Evolutionary conservation across 1,140 invertebrate species (phyloP).

Genomic region (Heterodera schachtii): DNA sequence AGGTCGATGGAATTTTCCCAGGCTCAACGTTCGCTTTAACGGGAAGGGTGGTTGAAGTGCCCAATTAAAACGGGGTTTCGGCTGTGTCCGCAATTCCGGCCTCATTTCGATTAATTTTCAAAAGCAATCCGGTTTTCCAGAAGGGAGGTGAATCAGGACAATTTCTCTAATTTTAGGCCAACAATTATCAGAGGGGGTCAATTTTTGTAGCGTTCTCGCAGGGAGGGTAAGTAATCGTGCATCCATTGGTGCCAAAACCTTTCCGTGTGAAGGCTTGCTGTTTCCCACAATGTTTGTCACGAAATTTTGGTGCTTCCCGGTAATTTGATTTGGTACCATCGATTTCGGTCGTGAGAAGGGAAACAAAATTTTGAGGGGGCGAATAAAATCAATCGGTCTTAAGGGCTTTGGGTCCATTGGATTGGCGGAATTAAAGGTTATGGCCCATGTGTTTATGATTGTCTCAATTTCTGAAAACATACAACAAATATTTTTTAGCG

Average conservation of each 20-base stretch:
- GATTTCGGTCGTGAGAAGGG: neutral
- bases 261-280: neutral
- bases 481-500: too few relatives aligned
- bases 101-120: neutral
- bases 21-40: neutral
- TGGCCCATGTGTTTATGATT: neutral
- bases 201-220: constrained; percentile 4
- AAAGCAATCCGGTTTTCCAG: neutral
- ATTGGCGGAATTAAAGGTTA: neutral
- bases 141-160: neutral
- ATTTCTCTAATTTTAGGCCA: neutral
- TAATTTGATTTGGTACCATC: neutral
- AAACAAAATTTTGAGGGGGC: neutral
- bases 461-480: neutral
- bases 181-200: neutral
- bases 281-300: neutral
- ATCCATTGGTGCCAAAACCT: neutral
- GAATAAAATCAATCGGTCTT: neutral
- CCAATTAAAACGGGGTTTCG: neutral
- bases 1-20: neutral
- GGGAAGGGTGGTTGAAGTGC: neutral
- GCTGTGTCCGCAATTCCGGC: neutral
- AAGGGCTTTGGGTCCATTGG: neutral
- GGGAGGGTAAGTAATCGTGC: neutral
- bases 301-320: neutral